A percentile compares a stretch with the other conserved stretches of the same genome.
phyloP scores from a whole-genome alignment of 1,140 invertebrate species.

The Parapsyche elsis region DNA sequence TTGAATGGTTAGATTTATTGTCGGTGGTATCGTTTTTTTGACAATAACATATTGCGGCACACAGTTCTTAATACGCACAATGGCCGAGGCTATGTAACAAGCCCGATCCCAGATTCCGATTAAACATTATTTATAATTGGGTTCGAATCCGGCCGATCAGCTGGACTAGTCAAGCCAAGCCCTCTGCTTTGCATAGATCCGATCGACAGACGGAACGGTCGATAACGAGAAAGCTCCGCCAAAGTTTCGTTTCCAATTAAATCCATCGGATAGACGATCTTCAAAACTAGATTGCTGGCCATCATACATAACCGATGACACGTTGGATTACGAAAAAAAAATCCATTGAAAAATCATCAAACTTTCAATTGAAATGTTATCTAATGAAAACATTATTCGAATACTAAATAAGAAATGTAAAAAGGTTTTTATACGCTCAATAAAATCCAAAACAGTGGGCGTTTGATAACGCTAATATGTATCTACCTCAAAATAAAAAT shows the following conservation, averaged over 20 bases:
- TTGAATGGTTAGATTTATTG: background rate
- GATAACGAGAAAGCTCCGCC: slow-evolving; percentile 15
- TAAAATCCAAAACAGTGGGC: too few species aligned
- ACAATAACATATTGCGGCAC: slow-evolving; percentile 30
- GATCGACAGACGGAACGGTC: background rate
- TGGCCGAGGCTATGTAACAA: slow-evolving; percentile 8
- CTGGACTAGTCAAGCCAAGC: background rate
- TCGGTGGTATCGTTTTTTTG: slow-evolving; percentile 22
- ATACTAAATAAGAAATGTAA: too few species aligned
- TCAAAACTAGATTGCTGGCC: too few species aligned
- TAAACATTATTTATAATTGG: slow-evolving; percentile 44
- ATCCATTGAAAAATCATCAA: too few species aligned
- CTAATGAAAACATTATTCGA: too few species aligned
- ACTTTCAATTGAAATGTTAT: too few species aligned
- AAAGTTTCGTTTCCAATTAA: slow-evolving; percentile 33
- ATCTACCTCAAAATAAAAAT: too few species aligned
- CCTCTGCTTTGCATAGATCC: slow-evolving; percentile 39
- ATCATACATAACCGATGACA: too few species aligned
- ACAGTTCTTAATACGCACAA: slow-evolving; percentile 4
- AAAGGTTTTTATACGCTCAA: too few species aligned
- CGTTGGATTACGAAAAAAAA: too few species aligned
- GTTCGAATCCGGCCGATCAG: slow-evolving; percentile 22
- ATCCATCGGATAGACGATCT: background rate
- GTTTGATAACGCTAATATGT: too few species aligned
- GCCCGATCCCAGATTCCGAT: slow-evolving; percentile 25